Evolutionary conservation across 2,888 invertebrate species (phyloP).

Genomic region (Thymelicus sylvestris): DNA sequence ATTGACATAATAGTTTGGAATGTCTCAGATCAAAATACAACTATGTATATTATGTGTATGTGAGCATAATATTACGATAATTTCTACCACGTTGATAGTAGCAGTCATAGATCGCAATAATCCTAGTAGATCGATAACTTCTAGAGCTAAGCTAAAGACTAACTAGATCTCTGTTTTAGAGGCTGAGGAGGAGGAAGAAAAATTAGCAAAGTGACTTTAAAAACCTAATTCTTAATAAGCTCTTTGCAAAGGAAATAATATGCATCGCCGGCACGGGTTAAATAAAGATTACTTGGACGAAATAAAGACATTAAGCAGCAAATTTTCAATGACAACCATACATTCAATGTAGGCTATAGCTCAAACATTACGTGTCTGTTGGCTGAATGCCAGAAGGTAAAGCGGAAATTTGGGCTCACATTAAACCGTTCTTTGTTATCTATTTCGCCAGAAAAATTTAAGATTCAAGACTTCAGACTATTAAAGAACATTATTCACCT

Average conservation of each 20-base stretch:
- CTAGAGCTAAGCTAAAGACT: no score
- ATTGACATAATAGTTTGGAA: neutral
- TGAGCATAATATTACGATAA: neutral
- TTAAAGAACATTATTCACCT: no score
- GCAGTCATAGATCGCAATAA: neutral
- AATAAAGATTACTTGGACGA: neutral
- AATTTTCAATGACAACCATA: constrained; percentile 16
- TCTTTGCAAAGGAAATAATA: no score
- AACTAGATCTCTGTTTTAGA: no score
- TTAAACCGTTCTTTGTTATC: constrained; percentile 20
- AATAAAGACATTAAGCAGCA: constrained; percentile 8
- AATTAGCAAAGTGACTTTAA: neutral
- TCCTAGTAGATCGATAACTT: no score
- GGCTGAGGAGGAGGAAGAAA: no score
- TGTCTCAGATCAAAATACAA: neutral
- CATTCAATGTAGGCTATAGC: constrained; percentile 23
- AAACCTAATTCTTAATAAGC: no score
- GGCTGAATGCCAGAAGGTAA: constrained; percentile 24
- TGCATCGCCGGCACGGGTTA: no score
- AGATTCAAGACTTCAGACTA: neutral
- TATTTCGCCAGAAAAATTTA: constrained; percentile 4
- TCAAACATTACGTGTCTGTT: constrained; percentile 28
- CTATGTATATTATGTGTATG: no score
- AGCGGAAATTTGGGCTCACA: constrained; percentile 22
- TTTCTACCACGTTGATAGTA: neutral